These are phyloP conservation scores for mouse (Mus musculus) DNA, from an alignment of 2,113 vertebrate genomes.

Conservation along the genomic window GRCm39 chr2:68140501-68141000, in stretches of 20 bases:
- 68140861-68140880: background rate
- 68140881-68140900: background rate
- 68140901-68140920: background rate
- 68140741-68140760: background rate
- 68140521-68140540: background rate
- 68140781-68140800: background rate
- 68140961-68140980: background rate
- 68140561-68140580: background rate
- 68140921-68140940: background rate
- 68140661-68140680: background rate
- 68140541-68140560: background rate
- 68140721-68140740: background rate
- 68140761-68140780: background rate
- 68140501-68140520: rapidly evolving
- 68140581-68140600: background rate
- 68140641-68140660: background rate
- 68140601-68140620: background rate
- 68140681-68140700: background rate
- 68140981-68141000: background rate
- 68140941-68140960: background rate
- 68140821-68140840: background rate
- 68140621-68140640: background rate
- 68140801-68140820: slow-evolving; percentile 13
- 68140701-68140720: background rate
- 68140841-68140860: background rate